Evolutionary conservation across 2,888 invertebrate species (phyloP), one percentile per base, ranked within the genome.

Genomic region (Tenthredo mesomela): DNA sequence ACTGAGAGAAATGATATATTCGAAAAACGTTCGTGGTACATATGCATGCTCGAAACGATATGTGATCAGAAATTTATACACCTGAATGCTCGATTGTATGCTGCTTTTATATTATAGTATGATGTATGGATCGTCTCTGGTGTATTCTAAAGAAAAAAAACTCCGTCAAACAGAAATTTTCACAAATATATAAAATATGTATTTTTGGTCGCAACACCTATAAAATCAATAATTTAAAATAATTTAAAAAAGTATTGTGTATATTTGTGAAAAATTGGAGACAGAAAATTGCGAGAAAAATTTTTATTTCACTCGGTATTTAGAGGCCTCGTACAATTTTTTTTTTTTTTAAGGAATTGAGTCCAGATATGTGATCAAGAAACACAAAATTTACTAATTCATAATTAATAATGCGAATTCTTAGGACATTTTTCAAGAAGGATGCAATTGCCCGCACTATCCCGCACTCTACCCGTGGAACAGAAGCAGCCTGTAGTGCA

Each of bases 401-500:
- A 50, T 50, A 18, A 18, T 5, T 18, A 15, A 65, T n/a, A 37
- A 40, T 37, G 18, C 40, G 10, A 6, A 15, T 18, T 5, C 12
- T 78, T 67, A 43, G 78, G 70, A 77, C 86, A 85, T 84, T 21
- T 47, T 15, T 58, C 9, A 84, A 0, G 15, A 29, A 33, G n/a
- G 3, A 77, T 86, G 47, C 87, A 87, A 18, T 61, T 4, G 58
- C 85, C 84, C 1, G 33, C 25, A 12, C 33, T n/a, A 82, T 86
- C 84, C 29, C 84, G 75, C 9, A 86, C 61, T 37, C 58, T 80
- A 18, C 85, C 87, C 4, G 12, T 5, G 40, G 78, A 80, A 75
- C 87, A 87, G 37, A 85, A 85, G 40, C 87, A 87, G 50, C 87
- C 86, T 15, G 78, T 21, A 0, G 85, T 10, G 54, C 85, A 87